Conservation (phyloP, 2,797 vertebrate species). For the Enteromius argenteus region DNA sequence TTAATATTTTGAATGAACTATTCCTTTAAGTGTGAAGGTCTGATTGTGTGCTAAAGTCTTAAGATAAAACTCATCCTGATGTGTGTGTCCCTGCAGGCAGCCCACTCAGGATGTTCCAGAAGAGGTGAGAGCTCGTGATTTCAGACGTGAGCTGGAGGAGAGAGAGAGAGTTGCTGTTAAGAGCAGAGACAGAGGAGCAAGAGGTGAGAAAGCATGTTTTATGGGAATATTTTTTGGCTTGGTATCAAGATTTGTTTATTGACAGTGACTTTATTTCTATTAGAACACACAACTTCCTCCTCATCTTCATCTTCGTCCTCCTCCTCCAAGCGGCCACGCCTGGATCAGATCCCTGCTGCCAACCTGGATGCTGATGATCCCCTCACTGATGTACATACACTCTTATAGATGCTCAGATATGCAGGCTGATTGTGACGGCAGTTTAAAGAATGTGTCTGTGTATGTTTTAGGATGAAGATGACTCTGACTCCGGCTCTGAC, state of each 20-base stretch:
- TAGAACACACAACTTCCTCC: slow-evolving; percentile 93
- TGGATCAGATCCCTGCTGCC: slow-evolving; percentile 97
- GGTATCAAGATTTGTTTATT: not conserved
- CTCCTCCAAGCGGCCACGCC: slow-evolving; percentile 93
- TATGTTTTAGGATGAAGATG: slow-evolving; percentile 83
- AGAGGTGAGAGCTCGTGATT: slow-evolving; percentile 95
- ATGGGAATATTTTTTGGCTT: not conserved
- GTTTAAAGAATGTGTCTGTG: not conserved
- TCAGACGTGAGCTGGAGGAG: slow-evolving; percentile 96
- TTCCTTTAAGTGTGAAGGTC: not conserved
- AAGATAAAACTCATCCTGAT: not conserved
- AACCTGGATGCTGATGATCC: slow-evolving; percentile 98
- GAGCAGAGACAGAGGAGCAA: slow-evolving; percentile 90
- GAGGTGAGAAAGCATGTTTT: slow-evolving; percentile 78
- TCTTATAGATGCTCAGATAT: not conserved
- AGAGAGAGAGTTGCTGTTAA: slow-evolving; percentile 90
- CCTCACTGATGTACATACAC: slow-evolving; percentile 88
- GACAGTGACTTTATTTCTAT: slow-evolving; percentile 13
- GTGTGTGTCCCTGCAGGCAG: slow-evolving; percentile 77
- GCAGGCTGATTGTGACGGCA: not conserved
- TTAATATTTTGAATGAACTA: not conserved
- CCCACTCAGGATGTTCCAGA: slow-evolving; percentile 96
- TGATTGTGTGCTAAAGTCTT: not conserved
- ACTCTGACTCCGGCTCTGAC: slow-evolving; percentile 89
- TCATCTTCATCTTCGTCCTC: slow-evolving; percentile 87